Conservation (phyloP, 2,797 vertebrate species). For the Sylvilagus floridanus region DNA sequence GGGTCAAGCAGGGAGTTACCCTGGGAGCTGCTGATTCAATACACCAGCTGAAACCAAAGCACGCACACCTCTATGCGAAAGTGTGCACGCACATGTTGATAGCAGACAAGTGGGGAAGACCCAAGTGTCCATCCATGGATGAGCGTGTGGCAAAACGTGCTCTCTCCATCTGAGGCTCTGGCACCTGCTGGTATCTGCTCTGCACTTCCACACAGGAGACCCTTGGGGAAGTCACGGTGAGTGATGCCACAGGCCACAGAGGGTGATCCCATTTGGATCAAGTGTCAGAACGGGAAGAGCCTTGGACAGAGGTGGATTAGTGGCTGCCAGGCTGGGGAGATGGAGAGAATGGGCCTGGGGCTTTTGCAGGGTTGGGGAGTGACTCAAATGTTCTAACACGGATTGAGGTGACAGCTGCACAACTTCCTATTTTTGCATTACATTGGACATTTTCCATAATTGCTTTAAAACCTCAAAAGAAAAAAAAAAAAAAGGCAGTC, state of each 20-base stretch:
- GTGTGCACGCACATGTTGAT: not conserved
- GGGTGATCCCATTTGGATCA: not conserved
- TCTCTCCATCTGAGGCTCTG: not conserved
- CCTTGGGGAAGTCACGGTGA: not conserved
- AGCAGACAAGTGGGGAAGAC: not conserved
- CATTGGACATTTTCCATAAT: not conserved
- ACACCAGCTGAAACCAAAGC: not conserved
- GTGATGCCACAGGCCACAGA: not conserved
- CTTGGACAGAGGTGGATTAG: not conserved
- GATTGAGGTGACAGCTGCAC: not conserved
- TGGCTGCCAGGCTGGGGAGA: not conserved
- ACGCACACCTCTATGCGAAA: not conserved
- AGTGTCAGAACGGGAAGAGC: not conserved
- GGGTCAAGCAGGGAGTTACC: not conserved
- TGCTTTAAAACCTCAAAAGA: constrained; percentile 25
- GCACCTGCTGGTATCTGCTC: no score
- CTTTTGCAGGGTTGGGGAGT: accelerated
- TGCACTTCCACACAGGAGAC: not conserved
- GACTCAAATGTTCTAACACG: not conserved
- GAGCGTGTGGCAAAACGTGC: not conserved
- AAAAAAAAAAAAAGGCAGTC: not conserved
- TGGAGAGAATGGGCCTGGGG: not conserved
- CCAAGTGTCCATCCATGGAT: not conserved
- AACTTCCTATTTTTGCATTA: constrained; percentile 5
- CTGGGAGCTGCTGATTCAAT: not conserved